These are phyloP conservation scores for Mustela lutreola DNA, from an alignment of 2,113 vertebrate genomes.

Conservation along the genomic window DNA sequence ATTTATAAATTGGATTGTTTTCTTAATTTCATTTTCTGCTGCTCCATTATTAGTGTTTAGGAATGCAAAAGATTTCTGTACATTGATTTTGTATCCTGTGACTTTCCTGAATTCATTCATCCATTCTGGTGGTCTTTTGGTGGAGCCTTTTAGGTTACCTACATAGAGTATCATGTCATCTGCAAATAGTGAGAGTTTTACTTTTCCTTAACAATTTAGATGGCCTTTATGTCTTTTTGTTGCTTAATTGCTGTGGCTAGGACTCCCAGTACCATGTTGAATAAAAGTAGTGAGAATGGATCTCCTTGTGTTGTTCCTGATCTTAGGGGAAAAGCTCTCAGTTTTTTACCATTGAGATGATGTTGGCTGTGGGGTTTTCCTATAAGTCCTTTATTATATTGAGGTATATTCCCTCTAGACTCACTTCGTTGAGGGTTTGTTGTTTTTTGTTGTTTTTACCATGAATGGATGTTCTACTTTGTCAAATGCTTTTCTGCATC, in stretches of 20 bases:
- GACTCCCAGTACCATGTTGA: neutral
- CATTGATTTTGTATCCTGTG: neutral
- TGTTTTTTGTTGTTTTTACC: neutral
- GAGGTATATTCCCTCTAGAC: neutral
- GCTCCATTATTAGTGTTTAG: neutral
- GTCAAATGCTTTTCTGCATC: neutral
- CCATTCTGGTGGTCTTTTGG: neutral
- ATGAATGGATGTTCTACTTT: neutral
- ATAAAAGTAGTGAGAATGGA: neutral
- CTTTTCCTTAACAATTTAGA: neutral
- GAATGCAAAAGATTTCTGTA: neutral
- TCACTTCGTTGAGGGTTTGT: neutral
- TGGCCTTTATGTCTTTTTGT: neutral
- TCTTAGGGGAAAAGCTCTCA: neutral
- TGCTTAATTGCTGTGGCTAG: neutral
- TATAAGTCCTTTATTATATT: neutral
- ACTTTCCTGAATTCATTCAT: neutral
- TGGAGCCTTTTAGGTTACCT: neutral
- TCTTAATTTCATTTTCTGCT: neutral
- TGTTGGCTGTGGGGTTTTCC: neutral
- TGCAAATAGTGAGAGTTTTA: neutral
- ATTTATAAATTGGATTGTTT: neutral
- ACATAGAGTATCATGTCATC: neutral
- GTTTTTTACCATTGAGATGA: neutral
- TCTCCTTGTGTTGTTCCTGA: neutral